A percentile compares a stretch with the other conserved stretches of the same genome.
These are phyloP conservation scores for Clamator glandarius DNA, from an alignment of 2,797 vertebrate genomes.

Conservation along the genomic window DNA sequence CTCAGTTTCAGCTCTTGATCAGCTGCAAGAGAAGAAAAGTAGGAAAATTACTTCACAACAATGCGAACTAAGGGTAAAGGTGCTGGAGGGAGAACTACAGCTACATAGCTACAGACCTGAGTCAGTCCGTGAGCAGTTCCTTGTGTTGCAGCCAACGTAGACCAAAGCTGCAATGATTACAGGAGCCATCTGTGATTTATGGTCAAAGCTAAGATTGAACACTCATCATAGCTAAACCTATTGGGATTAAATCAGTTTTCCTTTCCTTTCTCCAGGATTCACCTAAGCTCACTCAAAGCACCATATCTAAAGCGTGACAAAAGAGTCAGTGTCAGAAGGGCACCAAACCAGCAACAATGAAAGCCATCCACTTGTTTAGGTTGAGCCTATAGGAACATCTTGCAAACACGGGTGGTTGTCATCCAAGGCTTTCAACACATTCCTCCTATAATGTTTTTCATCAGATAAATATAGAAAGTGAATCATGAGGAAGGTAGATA, in stretches of 20 bases:
- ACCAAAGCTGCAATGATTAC: conserved; percentile 12
- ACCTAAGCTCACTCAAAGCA: neutral
- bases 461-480: neutral
- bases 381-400: neutral
- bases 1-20: neutral
- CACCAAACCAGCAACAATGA: neutral
- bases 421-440: neutral
- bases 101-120: neutral
- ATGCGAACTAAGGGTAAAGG: neutral
- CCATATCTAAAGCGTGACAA: neutral
- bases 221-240: neutral
- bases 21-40: neutral
- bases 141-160: neutral
- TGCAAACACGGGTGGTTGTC: neutral
- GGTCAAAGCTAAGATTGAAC: neutral
- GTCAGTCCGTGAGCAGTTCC: neutral
- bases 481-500: neutral
- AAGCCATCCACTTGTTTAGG: neutral
- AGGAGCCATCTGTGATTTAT: neutral
- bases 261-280: neutral
- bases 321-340: neutral
- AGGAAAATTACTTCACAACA: neutral
- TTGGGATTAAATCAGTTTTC: neutral
- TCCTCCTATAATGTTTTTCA: neutral
- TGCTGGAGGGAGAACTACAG: neutral